These are phyloP conservation scores for Grallaria varia DNA, from an alignment of 2,113 vertebrate genomes.

Conservation along the genomic window DNA sequence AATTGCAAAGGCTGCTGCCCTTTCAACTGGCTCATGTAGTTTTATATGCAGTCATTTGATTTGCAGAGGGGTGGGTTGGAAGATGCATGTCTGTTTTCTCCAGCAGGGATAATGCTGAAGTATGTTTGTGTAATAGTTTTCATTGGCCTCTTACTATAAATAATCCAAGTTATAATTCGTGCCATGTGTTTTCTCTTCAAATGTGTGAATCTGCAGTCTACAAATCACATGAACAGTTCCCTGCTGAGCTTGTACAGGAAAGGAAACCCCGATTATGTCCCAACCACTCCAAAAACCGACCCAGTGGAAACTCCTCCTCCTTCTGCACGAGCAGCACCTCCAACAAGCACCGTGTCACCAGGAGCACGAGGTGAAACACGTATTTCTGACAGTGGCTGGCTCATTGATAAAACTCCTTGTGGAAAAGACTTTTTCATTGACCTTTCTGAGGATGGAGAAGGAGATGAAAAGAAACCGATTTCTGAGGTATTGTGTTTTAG, in stretches of 20 bases:
- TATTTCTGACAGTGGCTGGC: constrained; percentile 79
- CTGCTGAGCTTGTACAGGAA: constrained; percentile 88
- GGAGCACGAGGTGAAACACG: background rate
- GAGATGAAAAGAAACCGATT: constrained; percentile 10
- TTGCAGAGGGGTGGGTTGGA: background rate
- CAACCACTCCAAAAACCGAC: constrained; percentile 47
- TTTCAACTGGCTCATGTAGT: background rate
- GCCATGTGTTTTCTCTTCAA: background rate
- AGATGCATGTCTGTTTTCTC: background rate
- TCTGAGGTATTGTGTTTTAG: constrained; percentile 60
- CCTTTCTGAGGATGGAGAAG: constrained; percentile 75
- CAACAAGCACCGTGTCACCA: background rate
- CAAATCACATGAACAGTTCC: constrained; percentile 91
- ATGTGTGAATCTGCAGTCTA: constrained; percentile 68
- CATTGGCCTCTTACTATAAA: background rate
- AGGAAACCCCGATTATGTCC: constrained; percentile 68
- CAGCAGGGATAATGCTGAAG: background rate
- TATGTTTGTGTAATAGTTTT: background rate
- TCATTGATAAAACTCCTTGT: constrained; percentile 79
- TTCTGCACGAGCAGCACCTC: background rate
- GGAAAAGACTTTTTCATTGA: constrained; percentile 76
- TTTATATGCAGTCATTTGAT: background rate
- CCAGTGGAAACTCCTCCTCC: background rate
- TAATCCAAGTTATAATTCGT: background rate
- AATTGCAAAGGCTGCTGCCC: background rate